A percentile compares a stretch with the other conserved stretches of the same genome.
Conservation (phyloP, 2,888 invertebrate species). For the Anodontia alba region DNA sequence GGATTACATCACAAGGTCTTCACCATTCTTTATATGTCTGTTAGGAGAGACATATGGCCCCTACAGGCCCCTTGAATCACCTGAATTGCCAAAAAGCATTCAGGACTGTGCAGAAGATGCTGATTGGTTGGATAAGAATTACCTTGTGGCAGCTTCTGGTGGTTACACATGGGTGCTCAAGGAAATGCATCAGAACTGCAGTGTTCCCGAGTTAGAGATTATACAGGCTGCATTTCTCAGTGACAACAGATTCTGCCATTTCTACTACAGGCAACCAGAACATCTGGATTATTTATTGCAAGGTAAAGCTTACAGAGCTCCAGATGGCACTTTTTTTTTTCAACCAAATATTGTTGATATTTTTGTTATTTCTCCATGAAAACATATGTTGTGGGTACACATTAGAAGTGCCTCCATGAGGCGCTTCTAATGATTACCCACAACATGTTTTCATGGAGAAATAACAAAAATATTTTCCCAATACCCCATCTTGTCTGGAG, state of each 20-base stretch:
- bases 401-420: too few species aligned
- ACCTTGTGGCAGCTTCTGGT: conserved; percentile 76
- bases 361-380: too few species aligned
- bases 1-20: conserved; percentile 74
- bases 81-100: conserved; percentile 60
- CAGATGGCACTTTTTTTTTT: too few species aligned
- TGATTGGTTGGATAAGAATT: conserved; percentile 78
- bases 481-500: too few species aligned
- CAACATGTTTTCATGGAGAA: too few species aligned
- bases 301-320: conserved; percentile 33
- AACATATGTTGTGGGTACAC: too few species aligned
- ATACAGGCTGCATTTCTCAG: conserved; percentile 78
- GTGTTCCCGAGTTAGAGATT: conserved; percentile 82
- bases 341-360: too few species aligned
- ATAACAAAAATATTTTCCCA: too few species aligned
- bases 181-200: conserved; percentile 76
- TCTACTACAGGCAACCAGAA: conserved; percentile 83
- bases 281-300: conserved; percentile 69
- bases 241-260: conserved; percentile 75
- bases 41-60: conserved; percentile 83
- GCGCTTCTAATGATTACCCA: too few species aligned
- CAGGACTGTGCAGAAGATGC: conserved; percentile 60
- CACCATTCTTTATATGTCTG: conserved; percentile 82
- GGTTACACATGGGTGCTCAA: conserved; percentile 82
- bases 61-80: conserved; percentile 66